Conservation (phyloP, 2,113 vertebrate species). For the Embiotoca jacksoni region DNA sequence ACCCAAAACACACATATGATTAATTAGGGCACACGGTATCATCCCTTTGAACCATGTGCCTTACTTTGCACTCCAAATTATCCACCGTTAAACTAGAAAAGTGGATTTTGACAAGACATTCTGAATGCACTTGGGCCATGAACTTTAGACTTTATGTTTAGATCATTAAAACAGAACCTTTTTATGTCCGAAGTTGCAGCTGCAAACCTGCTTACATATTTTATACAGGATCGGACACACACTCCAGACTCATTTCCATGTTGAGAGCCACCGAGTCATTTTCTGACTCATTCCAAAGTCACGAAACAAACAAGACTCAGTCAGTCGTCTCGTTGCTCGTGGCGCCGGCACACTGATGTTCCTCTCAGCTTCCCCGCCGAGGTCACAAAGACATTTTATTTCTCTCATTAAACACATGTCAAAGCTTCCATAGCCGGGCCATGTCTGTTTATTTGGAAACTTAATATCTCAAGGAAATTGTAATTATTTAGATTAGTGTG, state of each 20-base stretch:
- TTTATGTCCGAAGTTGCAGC: not conserved
- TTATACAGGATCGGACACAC: not conserved
- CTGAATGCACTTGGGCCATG: too few species aligned
- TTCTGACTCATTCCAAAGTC: slow-evolving; percentile 44
- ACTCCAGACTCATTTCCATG: slow-evolving; percentile 11
- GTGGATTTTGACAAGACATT: too few species aligned
- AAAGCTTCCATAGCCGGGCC: slow-evolving; percentile 15
- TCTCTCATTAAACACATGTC: slow-evolving; percentile 52
- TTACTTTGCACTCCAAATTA: too few species aligned
- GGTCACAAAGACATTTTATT: slow-evolving; percentile 42
- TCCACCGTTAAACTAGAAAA: too few species aligned
- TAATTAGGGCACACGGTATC: too few species aligned
- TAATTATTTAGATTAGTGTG: slow-evolving; percentile 59
- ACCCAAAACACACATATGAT: too few species aligned
- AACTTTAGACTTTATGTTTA: too few species aligned
- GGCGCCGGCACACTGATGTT: not conserved
- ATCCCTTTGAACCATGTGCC: too few species aligned
- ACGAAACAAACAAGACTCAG: slow-evolving; percentile 36
- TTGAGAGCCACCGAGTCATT: slow-evolving; percentile 45
- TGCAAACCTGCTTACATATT: not conserved
- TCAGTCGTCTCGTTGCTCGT: not conserved
- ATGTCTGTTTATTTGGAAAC: slow-evolving; percentile 45
- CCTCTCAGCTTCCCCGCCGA: not conserved
- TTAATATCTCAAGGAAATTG: slow-evolving; percentile 56
- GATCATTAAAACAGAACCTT: not conserved